Base-by-base conservation (phyloP, 2,888 invertebrate genomes). In the Tetragonula carbonaria region DNA sequence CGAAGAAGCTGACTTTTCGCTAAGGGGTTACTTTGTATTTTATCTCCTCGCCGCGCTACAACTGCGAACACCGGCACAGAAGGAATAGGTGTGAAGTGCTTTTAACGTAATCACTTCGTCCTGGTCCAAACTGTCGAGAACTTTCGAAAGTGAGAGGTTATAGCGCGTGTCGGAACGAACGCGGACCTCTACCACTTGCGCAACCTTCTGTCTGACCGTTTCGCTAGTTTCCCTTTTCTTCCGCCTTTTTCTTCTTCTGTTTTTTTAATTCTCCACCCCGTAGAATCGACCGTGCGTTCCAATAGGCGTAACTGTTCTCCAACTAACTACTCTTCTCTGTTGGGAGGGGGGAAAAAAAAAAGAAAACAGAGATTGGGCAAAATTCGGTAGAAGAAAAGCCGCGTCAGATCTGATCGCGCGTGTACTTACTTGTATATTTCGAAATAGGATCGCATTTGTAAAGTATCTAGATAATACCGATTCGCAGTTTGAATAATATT, bases 41-140 rank as follows among this genome's bases (percentile, higher is more conserved):
- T 88, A 88, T 88, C 82, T 82, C 76, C 78, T 33, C 68, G 23
- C 66, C 23, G 8, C 23, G 67, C 78, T 66, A 65, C 80, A 85
- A 86, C 83, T 77, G 79, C 84, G 45, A 88, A 82, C 74, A 77
- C 65, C 68, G 70, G 62, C 38, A 45, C 45, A 1, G 33, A 57
- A 81, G 67, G 82, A 86, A 90, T 89, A 91, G 90, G 91, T 90
- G 91, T 87, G 89, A 91, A 92, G 91, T 92, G 91, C 92, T 92
- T 92, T 92, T 90, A 93, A 89, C 91, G 92, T 91, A 91, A 92
- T 93, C 91, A 93, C 92, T 89, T 87, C 77, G 90, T 84, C 85
- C 84, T 85, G 82, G 87, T 75, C 87, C 85, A 86, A 87, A 86
- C 87, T 87, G 87, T 87, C 86, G 86, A 85, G 74, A 91, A 89